Percentiles rank a stretch among this genome's conserved stretches.
Evolutionary conservation across 2,888 invertebrate species (phyloP).

Genomic region (Machimus rusticus): DNA sequence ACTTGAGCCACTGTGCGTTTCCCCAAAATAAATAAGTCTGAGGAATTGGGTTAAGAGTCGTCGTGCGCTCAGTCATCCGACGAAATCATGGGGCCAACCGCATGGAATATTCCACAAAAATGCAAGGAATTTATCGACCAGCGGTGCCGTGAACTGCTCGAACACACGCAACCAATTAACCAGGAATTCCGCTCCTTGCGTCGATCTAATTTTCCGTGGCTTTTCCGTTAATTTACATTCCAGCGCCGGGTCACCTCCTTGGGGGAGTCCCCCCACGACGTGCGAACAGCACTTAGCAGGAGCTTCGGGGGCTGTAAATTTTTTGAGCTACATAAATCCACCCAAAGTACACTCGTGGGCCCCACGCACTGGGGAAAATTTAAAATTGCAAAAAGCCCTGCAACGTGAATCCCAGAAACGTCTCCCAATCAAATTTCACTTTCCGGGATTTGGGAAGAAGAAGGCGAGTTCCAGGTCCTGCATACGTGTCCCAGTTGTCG

Average conservation of each 20-base stretch:
- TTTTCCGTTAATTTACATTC: constrained; percentile 41
- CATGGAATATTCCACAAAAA: constrained; percentile 33
- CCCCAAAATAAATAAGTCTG: background rate
- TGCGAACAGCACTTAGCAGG: constrained; percentile 9
- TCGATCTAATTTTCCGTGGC: background rate
- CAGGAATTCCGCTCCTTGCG: constrained; percentile 14
- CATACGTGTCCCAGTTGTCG: background rate
- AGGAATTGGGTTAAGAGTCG: constrained; percentile 13
- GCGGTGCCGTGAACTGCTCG: background rate
- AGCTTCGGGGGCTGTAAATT: constrained; percentile 6
- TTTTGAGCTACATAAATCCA: constrained; percentile 47
- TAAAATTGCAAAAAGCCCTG: constrained; percentile 9
- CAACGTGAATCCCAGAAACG: constrained; percentile 42
- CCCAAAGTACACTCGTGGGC: constrained; percentile 37
- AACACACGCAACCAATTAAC: constrained; percentile 23
- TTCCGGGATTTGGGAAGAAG: background rate
- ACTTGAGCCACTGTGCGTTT: background rate
- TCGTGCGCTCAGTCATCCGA: constrained; percentile 36
- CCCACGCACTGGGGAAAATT: constrained; percentile 23
- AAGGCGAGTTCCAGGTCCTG: background rate
- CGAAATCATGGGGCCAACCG: background rate
- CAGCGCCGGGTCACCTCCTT: constrained; percentile 11
- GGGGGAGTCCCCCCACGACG: background rate
- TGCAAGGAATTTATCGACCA: constrained; percentile 42
- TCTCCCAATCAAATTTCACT: constrained; percentile 41